Evolutionary conservation across 1,140 invertebrate genomes (phyloP), one percentile per base, ranked within the genome.

Genomic region (Drosophila sechellia): DNA sequence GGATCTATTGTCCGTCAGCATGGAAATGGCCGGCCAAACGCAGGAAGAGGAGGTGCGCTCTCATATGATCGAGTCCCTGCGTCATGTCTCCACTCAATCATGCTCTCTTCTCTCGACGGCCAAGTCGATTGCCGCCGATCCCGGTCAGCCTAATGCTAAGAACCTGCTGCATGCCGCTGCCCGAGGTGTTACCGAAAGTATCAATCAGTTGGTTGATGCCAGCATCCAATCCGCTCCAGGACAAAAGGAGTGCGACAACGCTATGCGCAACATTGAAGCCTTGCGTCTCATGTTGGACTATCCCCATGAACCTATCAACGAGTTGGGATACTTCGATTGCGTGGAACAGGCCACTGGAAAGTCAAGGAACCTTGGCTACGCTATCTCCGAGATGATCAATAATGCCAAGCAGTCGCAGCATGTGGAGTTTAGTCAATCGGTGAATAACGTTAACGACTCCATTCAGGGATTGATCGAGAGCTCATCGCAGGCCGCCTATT

Each of bases 191-290:
- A 98, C 97, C 1, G 98, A 99, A 73, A 97, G 96, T 85, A 98
- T 99, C 61, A 99, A 99, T 92, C 95, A 97, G 75, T 93, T 99
- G 40, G 96, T 98, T 73, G 96, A 97, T 92, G 95, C 96, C 50
- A 97, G 96, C 91, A 97, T 96, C 4, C 95, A 95, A 43, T 96
- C 96, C 1, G 96, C 97, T 0, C 97, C 98, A 92, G 97, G 98
- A 0, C 97, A 99, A 93, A 98, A 97, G 91, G 98, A 99, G 90
- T 99, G 98, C 92, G 98, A 98, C 89, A 98, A 97, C 90, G 98
- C 98, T 2, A 96, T 99, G n/a, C 94, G 98, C 58, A 97, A 97
- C 90, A 99, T 99, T 65, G 95, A 98, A 91, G 95, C 96, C 42
- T 95, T 97, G 93, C 94, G 95, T 15, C 95, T 96, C 4, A 93